Base-by-base conservation (phyloP, 37 sponge, comb jelly and placozoan species). In the Diacarnus erythraeanus region DNA sequence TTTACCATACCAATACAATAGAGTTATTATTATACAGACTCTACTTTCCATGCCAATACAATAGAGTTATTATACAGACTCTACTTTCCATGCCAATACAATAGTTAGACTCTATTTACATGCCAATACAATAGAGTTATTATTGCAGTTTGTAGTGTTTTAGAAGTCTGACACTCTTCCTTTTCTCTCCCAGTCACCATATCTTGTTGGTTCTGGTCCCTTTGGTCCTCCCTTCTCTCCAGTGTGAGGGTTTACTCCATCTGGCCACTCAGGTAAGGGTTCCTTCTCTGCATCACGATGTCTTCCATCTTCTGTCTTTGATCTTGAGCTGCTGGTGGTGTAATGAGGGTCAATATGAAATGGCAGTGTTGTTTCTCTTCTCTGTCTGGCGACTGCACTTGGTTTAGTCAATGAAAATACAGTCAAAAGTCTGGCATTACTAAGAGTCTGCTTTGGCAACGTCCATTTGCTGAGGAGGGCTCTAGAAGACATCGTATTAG, bases 151-250 rank as follows among this genome's bases (percentile, higher is more conserved):
- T 61, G 21, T 61, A 23, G 10, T 15, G 51, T 25, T 15, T 86
- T 59, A 96, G 76, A 98, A 98, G 80, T 98, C 99, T 61, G 88
- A 76, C 21, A 95, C 96, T 72, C 99, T 42, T 70, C 99, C 99
- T 78, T 95, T 95, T 38, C 96, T 88, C 64, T 98, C 99, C 99
- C 99, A 98, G 69, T 98, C 99, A 1, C 99, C 99, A 88, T 93
- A 98, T 66, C 99, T 31, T 0, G 99, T 98, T 47, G 99, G 99
- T 66, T 98, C 99, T 21, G 93, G 99, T 25, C 99, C 99, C 59
- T 80, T 75, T 27, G 99, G 99, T 9, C 99, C 99, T 54, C 94
- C 96, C 72, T 80, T 66, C 71, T 98, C 99, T 56, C 99, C 96
- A 3, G 99, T 98, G 31, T 83, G 77, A n/a, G 94, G 94, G 64